phyloP scores from a whole-genome alignment of 2,888 invertebrate species.

The Microplitis manilae region DNA sequence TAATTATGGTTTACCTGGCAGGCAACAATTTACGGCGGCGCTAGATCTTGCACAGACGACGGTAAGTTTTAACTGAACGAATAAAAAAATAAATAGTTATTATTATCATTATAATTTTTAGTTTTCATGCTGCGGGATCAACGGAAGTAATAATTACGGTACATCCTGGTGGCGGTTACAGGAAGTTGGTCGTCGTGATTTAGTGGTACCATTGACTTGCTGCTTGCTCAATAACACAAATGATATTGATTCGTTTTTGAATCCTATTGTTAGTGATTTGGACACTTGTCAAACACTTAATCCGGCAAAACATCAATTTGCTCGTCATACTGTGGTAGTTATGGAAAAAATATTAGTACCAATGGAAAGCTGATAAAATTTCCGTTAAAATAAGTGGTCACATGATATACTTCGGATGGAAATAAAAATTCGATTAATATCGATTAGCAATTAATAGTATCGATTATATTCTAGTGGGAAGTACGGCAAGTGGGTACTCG shows the following conservation, averaged over 20 bases:
- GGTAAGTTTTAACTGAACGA: constrained; percentile 49
- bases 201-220: constrained; percentile 80
- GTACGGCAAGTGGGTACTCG: too few relatives aligned
- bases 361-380: constrained; percentile 24
- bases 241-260: constrained; percentile 78
- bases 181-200: constrained; percentile 80
- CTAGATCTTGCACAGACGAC: constrained; percentile 83
- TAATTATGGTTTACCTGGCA: constrained; percentile 84
- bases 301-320: constrained; percentile 74
- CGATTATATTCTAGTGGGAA: too few relatives aligned
- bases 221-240: constrained; percentile 78
- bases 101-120: constrained; percentile 65
- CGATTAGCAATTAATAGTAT: too few relatives aligned
- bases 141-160: constrained; percentile 84
- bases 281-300: constrained; percentile 81
- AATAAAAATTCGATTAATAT: too few relatives aligned
- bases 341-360: not conserved
- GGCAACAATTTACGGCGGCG: constrained; percentile 83
- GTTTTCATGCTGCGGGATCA: constrained; percentile 88
- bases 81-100: constrained; percentile 2
- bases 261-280: constrained; percentile 82
- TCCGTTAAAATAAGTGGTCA: not conserved
- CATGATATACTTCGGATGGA: too few relatives aligned
- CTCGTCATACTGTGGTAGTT: constrained; percentile 76
- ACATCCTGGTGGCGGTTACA: constrained; percentile 86